Percentiles rank a stretch among this genome's conserved stretches.
Evolutionary conservation across 2,113 vertebrate species (phyloP).

Genomic region (Pongo abelii): DNA sequence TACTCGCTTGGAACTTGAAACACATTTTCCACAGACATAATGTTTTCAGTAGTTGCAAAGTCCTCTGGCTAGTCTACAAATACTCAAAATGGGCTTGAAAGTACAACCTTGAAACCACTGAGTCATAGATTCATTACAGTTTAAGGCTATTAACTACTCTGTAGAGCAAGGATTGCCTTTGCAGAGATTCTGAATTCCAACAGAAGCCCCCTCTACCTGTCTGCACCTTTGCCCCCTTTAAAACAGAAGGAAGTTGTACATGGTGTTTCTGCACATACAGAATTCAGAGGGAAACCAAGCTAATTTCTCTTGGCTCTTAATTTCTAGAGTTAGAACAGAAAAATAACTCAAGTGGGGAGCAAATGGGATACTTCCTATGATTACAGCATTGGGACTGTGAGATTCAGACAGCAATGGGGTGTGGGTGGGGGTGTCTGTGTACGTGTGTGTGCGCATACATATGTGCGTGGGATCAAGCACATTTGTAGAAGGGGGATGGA

Average conservation of each 20-base stretch:
- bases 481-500: not conserved
- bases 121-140: not conserved
- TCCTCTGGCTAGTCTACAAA: not conserved
- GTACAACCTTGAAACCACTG: not conserved
- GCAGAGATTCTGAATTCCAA: not conserved
- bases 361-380: not conserved
- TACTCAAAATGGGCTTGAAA: not conserved
- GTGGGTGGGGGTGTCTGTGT: not conserved
- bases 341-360: not conserved
- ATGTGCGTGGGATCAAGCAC: rapidly evolving
- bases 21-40: not conserved
- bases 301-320: not conserved
- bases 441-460: rapidly evolving
- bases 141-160: not conserved
- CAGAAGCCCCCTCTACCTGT: no score
- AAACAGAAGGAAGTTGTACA: not conserved
- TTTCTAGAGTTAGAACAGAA: not conserved
- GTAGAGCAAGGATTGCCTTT: not conserved
- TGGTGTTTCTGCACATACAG: not conserved
- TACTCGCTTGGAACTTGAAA: not conserved
- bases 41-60: not conserved
- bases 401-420: not conserved
- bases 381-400: not conserved
- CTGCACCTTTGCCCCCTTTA: no score
- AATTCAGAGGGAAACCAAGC: not conserved